These are phyloP conservation scores for chimpanzee (Pan troglodytes) DNA, from an alignment of 2,113 vertebrate genomes.

Conservation along the genomic window NHGRI_mPanTro3-v2.1_pri NC_072419.2:57579001-57579500, in stretches of 20 bases:
- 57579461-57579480: not conserved
- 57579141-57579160: not conserved
- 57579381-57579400: not conserved
- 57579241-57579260: fast-evolving
- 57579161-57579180: not conserved
- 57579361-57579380: not conserved
- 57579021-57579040: not conserved
- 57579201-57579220: not conserved
- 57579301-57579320: not conserved
- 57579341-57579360: not conserved
- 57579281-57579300: not conserved
- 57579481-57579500: not conserved
- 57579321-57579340: not conserved
- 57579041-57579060: not conserved
- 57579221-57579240: too few species aligned
- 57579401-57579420: not conserved
- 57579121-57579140: not conserved
- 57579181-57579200: not conserved
- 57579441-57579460: not conserved
- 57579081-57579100: not conserved
- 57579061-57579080: not conserved
- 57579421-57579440: not conserved
- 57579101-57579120: fast-evolving
- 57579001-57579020: not conserved
- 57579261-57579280: fast-evolving